A percentile compares a stretch with the other conserved stretches of the same genome.
Conservation (phyloP, 2,797 vertebrate species). For the Tapera naevia region DNA sequence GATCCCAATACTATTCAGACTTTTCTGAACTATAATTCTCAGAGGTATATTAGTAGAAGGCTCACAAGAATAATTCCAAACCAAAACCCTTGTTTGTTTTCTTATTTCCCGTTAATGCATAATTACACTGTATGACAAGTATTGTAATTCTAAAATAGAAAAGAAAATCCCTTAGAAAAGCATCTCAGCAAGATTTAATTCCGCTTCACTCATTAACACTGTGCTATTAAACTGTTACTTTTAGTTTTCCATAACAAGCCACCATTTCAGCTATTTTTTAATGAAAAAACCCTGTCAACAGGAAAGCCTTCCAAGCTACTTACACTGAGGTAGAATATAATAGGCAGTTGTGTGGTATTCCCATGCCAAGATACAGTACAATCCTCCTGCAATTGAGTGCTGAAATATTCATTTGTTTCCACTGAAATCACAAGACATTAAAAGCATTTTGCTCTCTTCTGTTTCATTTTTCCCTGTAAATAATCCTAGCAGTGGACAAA, state of each 20-base stretch:
- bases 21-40: neutral
- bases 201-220: neutral
- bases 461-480: neutral
- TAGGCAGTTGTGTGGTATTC: neutral
- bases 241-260: neutral
- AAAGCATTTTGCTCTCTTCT: neutral
- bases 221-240: neutral
- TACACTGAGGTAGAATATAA: neutral
- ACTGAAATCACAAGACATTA: neutral
- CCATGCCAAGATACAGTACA: neutral
- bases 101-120: neutral
- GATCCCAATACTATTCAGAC: neutral
- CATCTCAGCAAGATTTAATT: neutral
- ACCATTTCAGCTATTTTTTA: neutral
- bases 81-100: neutral
- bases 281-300: neutral
- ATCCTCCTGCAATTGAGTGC: neutral
- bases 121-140: neutral
- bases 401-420: neutral
- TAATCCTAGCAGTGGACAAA: neutral
- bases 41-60: neutral
- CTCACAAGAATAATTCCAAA: neutral
- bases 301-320: neutral
- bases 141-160: neutral
- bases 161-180: neutral